Percentiles rank a stretch among this genome's conserved stretches.
Conservation (phyloP, 2,888 invertebrate genomes). For the Stenodema calcarata region DNA sequence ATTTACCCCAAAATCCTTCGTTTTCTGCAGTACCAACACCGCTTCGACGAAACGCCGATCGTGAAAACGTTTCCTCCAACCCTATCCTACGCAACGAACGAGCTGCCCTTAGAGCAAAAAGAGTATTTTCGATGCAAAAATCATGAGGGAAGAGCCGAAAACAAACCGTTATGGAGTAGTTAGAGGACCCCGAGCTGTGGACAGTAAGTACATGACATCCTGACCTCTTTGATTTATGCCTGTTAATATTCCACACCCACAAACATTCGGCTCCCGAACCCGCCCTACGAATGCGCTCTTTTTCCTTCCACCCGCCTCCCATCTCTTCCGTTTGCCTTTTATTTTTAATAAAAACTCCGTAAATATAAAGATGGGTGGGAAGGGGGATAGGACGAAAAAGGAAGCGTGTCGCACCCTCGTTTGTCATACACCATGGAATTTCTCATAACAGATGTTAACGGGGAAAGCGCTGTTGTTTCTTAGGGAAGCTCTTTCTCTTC, state of each 20-base stretch:
- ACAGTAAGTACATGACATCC: conserved; percentile 17
- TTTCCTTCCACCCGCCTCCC: not conserved
- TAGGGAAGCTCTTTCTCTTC: conserved; percentile 4
- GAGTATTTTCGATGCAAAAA: not conserved
- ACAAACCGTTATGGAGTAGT: not conserved
- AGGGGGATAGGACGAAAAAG: not conserved
- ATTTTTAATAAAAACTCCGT: conserved; percentile 46
- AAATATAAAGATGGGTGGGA: conserved; percentile 18
- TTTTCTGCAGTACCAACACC: too few relatives aligned
- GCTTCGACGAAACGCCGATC: too few relatives aligned
- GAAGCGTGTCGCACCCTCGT: conserved; percentile 20
- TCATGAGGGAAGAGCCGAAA: not conserved
- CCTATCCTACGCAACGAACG: too few relatives aligned
- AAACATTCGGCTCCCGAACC: conserved; percentile 11
- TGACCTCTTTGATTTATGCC: conserved; percentile 36
- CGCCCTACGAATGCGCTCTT: not conserved
- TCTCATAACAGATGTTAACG: conserved; percentile 42
- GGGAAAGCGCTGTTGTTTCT: conserved; percentile 28
- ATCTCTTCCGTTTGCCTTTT: conserved; percentile 14
- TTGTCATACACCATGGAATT: conserved; percentile 42
- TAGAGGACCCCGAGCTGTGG: not conserved
- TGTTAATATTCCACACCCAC: conserved; percentile 38
- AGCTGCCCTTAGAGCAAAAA: not conserved
- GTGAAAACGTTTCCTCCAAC: too few relatives aligned
- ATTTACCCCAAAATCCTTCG: too few relatives aligned